Conservation (phyloP, 2,888 invertebrate species). For the Hypercompe scribonia region DNA sequence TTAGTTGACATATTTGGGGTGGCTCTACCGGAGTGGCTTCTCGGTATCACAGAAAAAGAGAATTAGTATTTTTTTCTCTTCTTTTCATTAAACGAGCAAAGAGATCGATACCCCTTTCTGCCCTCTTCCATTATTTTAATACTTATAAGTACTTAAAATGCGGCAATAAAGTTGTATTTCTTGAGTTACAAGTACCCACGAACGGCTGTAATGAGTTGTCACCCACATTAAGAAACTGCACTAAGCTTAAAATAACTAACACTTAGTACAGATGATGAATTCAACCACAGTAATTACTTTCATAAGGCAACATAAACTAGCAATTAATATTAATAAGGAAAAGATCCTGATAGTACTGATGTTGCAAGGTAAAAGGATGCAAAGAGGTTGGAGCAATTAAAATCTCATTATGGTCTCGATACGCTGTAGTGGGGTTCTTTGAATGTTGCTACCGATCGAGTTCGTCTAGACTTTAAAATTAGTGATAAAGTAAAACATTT, state of each 20-base stretch:
- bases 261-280: background rate
- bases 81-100: too few relatives aligned
- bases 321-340: conserved; percentile 48
- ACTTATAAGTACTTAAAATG: too few relatives aligned
- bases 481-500: conserved; percentile 10
- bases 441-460: conserved; percentile 28
- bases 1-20: too few relatives aligned
- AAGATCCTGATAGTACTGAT: conserved; percentile 29
- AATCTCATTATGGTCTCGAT: conserved; percentile 52
- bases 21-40: too few relatives aligned
- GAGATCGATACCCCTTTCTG: too few relatives aligned
- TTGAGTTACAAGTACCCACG: too few relatives aligned
- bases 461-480: conserved; percentile 15
- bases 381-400: conserved; percentile 54
- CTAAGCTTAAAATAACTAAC: background rate
- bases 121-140: too few relatives aligned
- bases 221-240: too few relatives aligned
- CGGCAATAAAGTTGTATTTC: too few relatives aligned
- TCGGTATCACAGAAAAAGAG: too few relatives aligned
- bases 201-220: too few relatives aligned
- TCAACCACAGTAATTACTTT: conserved; percentile 25
- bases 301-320: conserved; percentile 31
- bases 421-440: conserved; percentile 23
- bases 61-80: too few relatives aligned
- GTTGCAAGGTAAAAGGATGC: conserved; percentile 26